These are phyloP conservation scores for Apostichopus parvimensis DNA, from an alignment of 35 echinoderm and acorn worm species.

Conservation along the genomic window DNA sequence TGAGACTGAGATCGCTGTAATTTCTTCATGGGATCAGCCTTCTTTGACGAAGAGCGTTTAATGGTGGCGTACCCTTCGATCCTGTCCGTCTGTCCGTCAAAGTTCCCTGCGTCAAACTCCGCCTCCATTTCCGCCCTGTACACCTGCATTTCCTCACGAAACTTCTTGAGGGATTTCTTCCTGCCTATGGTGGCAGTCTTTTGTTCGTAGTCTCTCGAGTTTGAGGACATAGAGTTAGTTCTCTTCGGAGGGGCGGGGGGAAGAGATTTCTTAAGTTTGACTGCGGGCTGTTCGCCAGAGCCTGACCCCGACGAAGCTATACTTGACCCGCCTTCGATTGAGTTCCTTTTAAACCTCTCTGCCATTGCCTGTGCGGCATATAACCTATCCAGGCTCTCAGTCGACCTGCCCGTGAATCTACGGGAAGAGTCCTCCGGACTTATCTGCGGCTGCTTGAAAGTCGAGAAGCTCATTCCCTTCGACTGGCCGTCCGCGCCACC, in stretches of 20 bases:
- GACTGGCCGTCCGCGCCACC: slow-evolving; percentile 5
- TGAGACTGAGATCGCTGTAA: slow-evolving; percentile 78
- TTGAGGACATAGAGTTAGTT: slow-evolving; percentile 69
- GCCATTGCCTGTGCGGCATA: slow-evolving; percentile 63
- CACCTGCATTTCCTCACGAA: slow-evolving; percentile 74
- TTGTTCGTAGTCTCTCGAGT: slow-evolving; percentile 66
- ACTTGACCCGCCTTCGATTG: slow-evolving; percentile 82
- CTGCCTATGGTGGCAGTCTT: slow-evolving; percentile 94
- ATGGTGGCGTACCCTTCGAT: slow-evolving; percentile 93
- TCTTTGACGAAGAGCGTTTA: slow-evolving; percentile 71
- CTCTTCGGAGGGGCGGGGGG: slow-evolving; percentile 85
- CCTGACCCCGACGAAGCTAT: slow-evolving; percentile 78
- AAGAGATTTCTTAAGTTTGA: slow-evolving; percentile 65
- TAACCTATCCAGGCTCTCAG: slow-evolving; percentile 74
- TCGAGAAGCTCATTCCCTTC: slow-evolving; percentile 82
- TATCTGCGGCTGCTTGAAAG: slow-evolving; percentile 85
- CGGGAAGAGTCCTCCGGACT: slow-evolving; percentile 14
- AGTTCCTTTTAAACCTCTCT: slow-evolving; percentile 73
- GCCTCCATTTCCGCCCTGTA: slow-evolving; percentile 69
- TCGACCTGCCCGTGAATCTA: slow-evolving; percentile 43
- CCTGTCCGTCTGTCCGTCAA: slow-evolving; percentile 56
- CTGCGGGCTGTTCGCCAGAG: slow-evolving; percentile 65
- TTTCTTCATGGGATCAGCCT: slow-evolving; percentile 57
- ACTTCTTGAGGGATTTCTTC: slow-evolving; percentile 95
- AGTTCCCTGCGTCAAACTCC: slow-evolving; percentile 59